A percentile compares a stretch with the other conserved stretches of the same genome.
Evolutionary conservation across 2,797 vertebrate genomes (phyloP).

Genomic region (Sternarchorhynchus goeldii): DNA sequence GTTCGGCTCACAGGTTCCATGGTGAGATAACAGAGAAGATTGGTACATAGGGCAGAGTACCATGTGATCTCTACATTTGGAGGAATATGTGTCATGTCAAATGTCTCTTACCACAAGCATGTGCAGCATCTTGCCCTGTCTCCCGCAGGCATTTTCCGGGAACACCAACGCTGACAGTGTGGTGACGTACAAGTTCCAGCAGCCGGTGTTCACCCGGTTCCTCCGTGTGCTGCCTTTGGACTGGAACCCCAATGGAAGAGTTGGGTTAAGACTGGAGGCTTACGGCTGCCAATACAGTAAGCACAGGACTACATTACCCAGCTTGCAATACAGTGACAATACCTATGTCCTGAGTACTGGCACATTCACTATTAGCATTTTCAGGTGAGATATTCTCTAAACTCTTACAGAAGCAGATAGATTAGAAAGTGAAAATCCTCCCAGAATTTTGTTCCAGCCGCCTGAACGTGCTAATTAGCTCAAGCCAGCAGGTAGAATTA

Average conservation of each 20-base stretch:
- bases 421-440: too few species aligned
- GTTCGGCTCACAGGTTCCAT: background rate
- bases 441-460: too few species aligned
- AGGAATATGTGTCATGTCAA: too few species aligned
- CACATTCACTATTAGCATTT: background rate
- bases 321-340: too few species aligned
- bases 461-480: too few species aligned
- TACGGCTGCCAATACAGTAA: conserved; percentile 91
- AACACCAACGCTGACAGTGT: conserved; percentile 94
- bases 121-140: conserved; percentile 5
- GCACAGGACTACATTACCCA: conserved; percentile 58
- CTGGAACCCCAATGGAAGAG: conserved; percentile 89
- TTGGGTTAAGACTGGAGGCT: conserved; percentile 88
- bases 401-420: too few species aligned
- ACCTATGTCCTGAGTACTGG: too few species aligned
- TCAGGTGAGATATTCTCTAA: too few species aligned
- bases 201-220: conserved; percentile 83
- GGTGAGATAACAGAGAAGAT: background rate
- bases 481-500: too few species aligned
- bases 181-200: conserved; percentile 85
- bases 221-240: conserved; percentile 86
- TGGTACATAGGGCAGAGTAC: background rate
- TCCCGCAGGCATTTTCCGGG: conserved; percentile 84
- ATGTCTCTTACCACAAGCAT: too few species aligned
- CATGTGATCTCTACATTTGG: background rate